phyloP scores from a whole-genome alignment of 2,113 vertebrate genomes.

The Bettongia penicillata region DNA sequence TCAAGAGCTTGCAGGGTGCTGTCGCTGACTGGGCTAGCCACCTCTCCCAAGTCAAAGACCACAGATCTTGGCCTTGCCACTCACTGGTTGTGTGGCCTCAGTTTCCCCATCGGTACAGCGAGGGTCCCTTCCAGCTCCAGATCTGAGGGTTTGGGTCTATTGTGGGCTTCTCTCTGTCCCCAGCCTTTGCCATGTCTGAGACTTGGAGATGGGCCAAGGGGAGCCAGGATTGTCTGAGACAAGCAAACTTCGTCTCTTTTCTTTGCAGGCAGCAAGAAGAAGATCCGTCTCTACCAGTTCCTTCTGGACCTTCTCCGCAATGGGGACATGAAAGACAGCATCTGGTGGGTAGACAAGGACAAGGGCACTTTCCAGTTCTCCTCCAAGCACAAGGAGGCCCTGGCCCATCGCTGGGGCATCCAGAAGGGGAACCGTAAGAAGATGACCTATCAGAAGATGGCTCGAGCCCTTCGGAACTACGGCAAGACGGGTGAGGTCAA shows the following conservation, averaged over 20 bases:
- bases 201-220: not conserved
- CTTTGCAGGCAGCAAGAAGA: conserved; percentile 95
- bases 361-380: conserved; percentile 99
- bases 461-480: conserved; percentile 97
- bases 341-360: conserved; percentile 99
- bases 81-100: too few relatives aligned
- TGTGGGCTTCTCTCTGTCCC: too few relatives aligned
- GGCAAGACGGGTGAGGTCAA: conserved; percentile 99
- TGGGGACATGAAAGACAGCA: conserved; percentile 99
- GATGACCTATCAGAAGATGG: conserved; percentile 99
- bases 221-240: not conserved
- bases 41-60: too few relatives aligned
- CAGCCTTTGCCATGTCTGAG: too few relatives aligned
- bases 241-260: not conserved
- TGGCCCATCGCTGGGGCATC: conserved; percentile 97
- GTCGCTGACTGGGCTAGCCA: too few relatives aligned
- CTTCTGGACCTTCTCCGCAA: conserved; percentile 96
- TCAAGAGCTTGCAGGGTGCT: too few relatives aligned
- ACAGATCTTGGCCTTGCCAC: too few relatives aligned
- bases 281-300: conserved; percentile 99
- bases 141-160: too few relatives aligned
- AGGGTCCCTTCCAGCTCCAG: too few relatives aligned
- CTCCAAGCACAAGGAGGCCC: conserved; percentile 97
- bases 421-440: conserved; percentile 99
- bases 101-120: not conserved